A percentile compares a stretch with the other conserved stretches of the same genome.
Conservation (phyloP, 2,888 invertebrate genomes). For the Scaptomyza polygonia region DNA sequence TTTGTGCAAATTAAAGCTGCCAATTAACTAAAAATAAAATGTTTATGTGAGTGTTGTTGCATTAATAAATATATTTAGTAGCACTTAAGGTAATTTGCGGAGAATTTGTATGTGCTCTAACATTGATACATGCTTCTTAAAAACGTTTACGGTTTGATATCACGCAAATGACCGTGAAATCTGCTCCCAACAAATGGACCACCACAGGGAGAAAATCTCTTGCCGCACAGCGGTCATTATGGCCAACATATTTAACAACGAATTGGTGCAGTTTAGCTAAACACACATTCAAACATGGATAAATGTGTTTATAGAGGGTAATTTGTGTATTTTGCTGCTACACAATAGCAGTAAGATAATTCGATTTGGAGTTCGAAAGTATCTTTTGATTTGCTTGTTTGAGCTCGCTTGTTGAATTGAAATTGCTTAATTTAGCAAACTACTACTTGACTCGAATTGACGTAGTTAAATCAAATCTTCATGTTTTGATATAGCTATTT, state of each 20-base stretch:
- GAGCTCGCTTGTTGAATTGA: slow-evolving; percentile 66
- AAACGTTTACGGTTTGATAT: neutral
- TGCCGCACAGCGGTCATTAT: slow-evolving; percentile 8
- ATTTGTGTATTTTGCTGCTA: slow-evolving; percentile 28
- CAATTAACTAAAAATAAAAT: neutral
- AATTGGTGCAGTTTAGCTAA: slow-evolving; percentile 13
- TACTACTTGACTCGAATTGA: too few species aligned
- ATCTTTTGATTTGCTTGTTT: slow-evolving; percentile 32
- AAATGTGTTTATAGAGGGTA: slow-evolving; percentile 10
- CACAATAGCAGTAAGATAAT: slow-evolving; percentile 28
- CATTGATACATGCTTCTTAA: too few species aligned
- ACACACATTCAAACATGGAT: slow-evolving; percentile 13
- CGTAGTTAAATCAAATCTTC: too few species aligned
- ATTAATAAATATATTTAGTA: too few species aligned
- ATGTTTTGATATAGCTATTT: too few species aligned
- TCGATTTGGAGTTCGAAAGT: slow-evolving; percentile 15
- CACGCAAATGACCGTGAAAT: neutral
- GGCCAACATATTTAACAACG: slow-evolving; percentile 16
- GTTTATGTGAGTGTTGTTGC: too few species aligned
- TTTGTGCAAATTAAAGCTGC: neutral
- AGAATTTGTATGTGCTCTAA: too few species aligned
- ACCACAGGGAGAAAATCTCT: neutral
- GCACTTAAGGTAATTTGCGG: too few species aligned
- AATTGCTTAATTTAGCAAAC: slow-evolving; percentile 80
- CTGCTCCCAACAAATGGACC: neutral